Conservation (phyloP, 92 coral and sea anemone genomes). For the Parazoanthus swiftii region DNA sequence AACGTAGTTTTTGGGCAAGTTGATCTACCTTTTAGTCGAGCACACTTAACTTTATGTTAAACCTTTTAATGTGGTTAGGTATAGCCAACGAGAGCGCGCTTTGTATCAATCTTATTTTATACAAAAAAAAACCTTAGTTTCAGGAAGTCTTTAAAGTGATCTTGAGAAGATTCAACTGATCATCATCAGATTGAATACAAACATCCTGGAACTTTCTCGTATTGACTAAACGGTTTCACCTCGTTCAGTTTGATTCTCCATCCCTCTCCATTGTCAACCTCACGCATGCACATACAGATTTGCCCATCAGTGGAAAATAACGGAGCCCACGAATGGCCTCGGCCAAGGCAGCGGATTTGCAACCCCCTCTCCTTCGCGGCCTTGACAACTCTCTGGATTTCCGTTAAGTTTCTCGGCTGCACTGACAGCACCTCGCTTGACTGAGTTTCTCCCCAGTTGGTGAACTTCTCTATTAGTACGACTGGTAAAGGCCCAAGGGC, state of each 20-base stretch:
- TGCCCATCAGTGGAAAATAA: constrained; percentile 24
- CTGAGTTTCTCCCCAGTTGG: constrained; percentile 37
- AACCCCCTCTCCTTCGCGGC: background rate
- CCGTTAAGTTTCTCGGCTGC: constrained; percentile 21
- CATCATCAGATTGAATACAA: background rate
- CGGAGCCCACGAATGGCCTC: constrained; percentile 40
- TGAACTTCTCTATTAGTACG: constrained; percentile 23
- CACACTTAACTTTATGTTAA: too few relatives aligned
- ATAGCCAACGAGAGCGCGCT: too few relatives aligned
- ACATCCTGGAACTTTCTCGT: background rate
- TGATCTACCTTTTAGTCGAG: too few relatives aligned
- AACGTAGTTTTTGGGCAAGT: too few relatives aligned
- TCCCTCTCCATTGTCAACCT: constrained; percentile 29
- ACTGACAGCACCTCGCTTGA: constrained; percentile 37
- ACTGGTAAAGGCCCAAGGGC: constrained; percentile 29
- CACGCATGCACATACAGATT: constrained; percentile 33
- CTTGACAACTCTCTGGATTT: constrained; percentile 14
- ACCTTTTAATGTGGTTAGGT: too few relatives aligned
- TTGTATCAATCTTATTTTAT: too few relatives aligned
- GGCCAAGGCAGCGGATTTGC: constrained; percentile 40
- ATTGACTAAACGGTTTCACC: background rate
- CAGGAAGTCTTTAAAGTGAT: too few relatives aligned
- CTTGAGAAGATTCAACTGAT: too few relatives aligned
- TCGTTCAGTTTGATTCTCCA: constrained; percentile 38
- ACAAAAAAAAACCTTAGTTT: too few relatives aligned